These are phyloP conservation scores for Adrianichthys oophorus DNA, from an alignment of 2,797 vertebrate genomes.

Conservation along the genomic window DNA sequence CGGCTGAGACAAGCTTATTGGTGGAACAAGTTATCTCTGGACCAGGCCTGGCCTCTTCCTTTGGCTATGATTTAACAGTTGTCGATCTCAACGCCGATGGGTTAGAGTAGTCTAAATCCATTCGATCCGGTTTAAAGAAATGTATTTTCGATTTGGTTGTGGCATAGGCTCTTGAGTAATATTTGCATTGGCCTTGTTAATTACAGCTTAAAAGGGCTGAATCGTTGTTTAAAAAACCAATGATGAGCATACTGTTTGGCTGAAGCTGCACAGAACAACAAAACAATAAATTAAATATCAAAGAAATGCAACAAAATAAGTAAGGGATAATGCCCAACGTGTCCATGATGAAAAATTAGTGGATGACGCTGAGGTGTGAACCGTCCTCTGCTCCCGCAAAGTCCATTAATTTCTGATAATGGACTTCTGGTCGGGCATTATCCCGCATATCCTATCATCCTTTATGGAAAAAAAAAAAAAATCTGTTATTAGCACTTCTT, in stretches of 20 bases:
- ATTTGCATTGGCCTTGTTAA: background rate
- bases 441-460: background rate
- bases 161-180: background rate
- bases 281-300: no score
- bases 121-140: background rate
- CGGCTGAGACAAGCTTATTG: slow-evolving; percentile 44
- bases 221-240: no score
- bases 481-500: background rate
- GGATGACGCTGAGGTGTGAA: no score
- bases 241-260: no score
- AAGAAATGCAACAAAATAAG: no score
- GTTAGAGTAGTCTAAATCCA: slow-evolving; percentile 62
- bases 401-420: no score
- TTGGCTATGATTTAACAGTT: slow-evolving; percentile 90
- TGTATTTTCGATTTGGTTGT: background rate
- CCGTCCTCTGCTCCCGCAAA: no score
- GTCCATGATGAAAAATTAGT: no score
- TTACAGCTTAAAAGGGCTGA: background rate
- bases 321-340: no score
- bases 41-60: slow-evolving; percentile 92
- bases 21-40: slow-evolving; percentile 85
- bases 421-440: no score
- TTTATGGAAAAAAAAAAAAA: background rate
- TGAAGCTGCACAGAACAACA: no score
- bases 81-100: slow-evolving; percentile 89